Conservation (phyloP, 1,140 invertebrate genomes). For the Orussus abietinus region DNA sequence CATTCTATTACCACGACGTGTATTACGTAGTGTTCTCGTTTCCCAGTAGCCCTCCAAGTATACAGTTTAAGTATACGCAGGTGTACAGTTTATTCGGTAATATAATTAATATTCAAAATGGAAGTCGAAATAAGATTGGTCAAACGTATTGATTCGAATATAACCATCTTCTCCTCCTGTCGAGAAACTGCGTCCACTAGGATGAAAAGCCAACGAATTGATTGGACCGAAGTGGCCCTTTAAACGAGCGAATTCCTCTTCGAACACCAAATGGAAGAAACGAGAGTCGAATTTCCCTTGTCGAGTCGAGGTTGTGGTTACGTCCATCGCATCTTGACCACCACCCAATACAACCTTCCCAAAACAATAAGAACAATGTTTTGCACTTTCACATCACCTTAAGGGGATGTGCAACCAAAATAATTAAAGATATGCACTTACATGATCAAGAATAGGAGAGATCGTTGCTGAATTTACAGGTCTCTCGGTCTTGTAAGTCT, state of each 20-base stretch:
- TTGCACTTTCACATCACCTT: too few species aligned
- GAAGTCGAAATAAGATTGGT: conserved; percentile 95
- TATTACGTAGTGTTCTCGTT: too few species aligned
- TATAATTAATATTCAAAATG: conserved; percentile 83
- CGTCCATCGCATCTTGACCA: conserved; percentile 98
- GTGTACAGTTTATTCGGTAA: not conserved
- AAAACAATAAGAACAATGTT: conserved; percentile 6
- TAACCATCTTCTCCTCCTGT: conserved; percentile 99
- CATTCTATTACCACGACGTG: too few species aligned
- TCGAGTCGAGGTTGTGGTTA: conserved; percentile 93
- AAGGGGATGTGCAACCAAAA: not conserved
- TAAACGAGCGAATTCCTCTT: conserved; percentile 97
- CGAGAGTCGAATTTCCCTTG: conserved; percentile 97
- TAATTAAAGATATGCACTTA: conserved; percentile 42
- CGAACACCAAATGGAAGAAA: conserved; percentile 98
- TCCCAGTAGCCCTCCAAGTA: too few species aligned
- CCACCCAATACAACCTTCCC: conserved; percentile 84
- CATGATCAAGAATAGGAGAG: conserved; percentile 91
- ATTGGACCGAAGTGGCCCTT: conserved; percentile 99
- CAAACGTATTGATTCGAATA: conserved; percentile 92
- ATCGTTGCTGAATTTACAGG: conserved; percentile 96
- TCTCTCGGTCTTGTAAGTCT: conserved; percentile 94
- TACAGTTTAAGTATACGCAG: not conserved
- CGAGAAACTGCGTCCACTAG: conserved; percentile 94
- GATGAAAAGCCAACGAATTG: conserved; percentile 97